These are phyloP conservation scores for Stomorhina lunata DNA, from an alignment of 2,888 invertebrate genomes.

Conservation along the genomic window DNA sequence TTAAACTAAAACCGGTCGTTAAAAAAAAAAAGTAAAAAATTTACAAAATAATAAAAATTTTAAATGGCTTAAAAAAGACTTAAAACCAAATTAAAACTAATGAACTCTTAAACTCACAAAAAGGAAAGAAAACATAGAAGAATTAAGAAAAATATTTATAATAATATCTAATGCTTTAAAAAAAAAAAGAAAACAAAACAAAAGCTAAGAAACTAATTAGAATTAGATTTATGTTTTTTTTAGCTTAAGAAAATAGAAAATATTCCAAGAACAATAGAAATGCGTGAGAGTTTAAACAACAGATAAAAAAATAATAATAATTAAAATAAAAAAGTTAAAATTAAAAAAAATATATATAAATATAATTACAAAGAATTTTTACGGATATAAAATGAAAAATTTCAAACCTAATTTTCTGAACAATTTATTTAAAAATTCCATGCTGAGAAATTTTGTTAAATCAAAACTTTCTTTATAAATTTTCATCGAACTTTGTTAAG, in stretches of 20 bases:
- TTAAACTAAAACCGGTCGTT: conserved; percentile 41
- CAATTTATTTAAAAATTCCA: too few species aligned
- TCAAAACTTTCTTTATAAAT: too few species aligned
- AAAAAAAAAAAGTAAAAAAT: neutral
- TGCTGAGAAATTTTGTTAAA: too few species aligned
- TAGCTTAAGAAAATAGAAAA: neutral
- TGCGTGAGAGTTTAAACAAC: neutral
- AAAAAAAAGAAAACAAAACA: neutral
- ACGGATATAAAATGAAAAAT: too few species aligned
- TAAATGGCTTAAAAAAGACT: conserved; percentile 28
- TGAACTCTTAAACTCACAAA: conserved; percentile 23
- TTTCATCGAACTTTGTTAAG: too few species aligned
- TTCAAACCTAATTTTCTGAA: too few species aligned
- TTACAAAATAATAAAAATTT: conserved; percentile 11
- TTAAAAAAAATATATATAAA: too few species aligned
- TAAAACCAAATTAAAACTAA: conserved; percentile 13
- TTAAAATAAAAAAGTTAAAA: too few species aligned
- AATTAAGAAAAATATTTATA: neutral
- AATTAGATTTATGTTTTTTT: too few species aligned
- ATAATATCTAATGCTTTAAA: too few species aligned
- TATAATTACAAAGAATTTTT: too few species aligned
- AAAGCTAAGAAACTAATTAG: neutral
- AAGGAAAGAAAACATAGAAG: neutral
- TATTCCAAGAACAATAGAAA: neutral
- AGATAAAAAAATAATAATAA: too few species aligned